Evolutionary conservation across 2,113 vertebrate genomes (phyloP).

Genomic region (Pluvianellus socialis): DNA sequence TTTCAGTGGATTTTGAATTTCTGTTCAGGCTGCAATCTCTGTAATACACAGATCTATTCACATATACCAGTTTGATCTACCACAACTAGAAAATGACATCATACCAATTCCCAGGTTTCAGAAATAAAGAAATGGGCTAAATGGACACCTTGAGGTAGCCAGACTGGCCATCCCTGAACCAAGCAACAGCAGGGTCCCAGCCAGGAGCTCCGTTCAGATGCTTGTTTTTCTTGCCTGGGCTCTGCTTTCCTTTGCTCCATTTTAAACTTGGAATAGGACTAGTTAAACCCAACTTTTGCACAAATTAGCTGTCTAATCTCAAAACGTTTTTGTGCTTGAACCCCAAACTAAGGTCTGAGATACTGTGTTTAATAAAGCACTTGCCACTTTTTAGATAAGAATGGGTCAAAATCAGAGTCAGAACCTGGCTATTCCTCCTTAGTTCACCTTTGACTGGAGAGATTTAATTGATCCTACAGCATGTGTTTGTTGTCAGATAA

Average conservation of each 20-base stretch:
- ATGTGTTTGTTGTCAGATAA: background rate
- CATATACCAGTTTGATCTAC: background rate
- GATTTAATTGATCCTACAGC: background rate
- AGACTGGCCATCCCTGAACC: background rate
- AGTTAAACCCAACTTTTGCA: background rate
- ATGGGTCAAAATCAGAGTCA: background rate
- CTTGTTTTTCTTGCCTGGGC: background rate
- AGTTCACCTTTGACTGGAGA: background rate
- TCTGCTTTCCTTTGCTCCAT: background rate
- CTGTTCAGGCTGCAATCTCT: background rate
- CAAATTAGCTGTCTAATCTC: background rate
- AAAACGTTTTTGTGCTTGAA: background rate
- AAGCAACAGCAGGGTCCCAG: fast-evolving
- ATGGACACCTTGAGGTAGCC: fast-evolving
- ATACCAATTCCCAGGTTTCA: background rate
- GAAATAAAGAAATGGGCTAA: background rate
- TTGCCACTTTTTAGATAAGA: background rate
- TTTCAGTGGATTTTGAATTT: background rate
- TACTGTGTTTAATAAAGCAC: background rate
- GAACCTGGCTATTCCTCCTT: background rate
- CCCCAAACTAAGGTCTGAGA: background rate
- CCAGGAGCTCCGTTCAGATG: background rate
- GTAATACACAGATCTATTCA: background rate
- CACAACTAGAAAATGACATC: background rate
- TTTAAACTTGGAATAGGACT: background rate